Evolutionary conservation across 2,797 vertebrate species (phyloP), one percentile per base, ranked within the genome.

Genomic region (Enteromius mattozi): DNA sequence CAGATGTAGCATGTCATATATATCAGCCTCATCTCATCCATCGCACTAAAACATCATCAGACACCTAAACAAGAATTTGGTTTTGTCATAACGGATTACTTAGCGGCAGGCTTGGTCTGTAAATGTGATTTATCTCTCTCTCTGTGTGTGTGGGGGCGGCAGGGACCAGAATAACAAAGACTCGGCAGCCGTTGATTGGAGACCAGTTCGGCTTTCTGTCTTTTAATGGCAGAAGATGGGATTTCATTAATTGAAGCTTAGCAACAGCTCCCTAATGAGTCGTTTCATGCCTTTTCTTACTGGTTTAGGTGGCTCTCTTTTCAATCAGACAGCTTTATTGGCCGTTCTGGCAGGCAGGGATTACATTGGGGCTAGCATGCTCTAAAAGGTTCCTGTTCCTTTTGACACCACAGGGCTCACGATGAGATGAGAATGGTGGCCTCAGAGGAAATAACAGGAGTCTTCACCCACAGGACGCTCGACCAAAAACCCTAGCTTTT

Each of bases 51-150:
- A 80, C 78, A 83, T 85, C 77, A 86, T 74, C 61, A 72, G 77
- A 69, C 84, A 84, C 84, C 79, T 74, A 83, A 85, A 85, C 51
- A 81, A 88, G 80, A 88, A 78, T 85, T 86, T 56, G 51, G 54
- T 82, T 88, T 82, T 82, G 65, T 86, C 83, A 88, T 78, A 78
- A 86, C 72, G 71, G 75, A 78, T 89, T 87, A 85, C 81, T 78
- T 79, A 84, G 63, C 6, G 35, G 63, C 68, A 42, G 76, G 72
- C 80, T 65, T 21, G 65, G 56, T 83, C 68, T 68, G 74, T 81
- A 85, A 88, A 89, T 83, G 83, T 85, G 85, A 90, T 87, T 85
- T 77, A 77, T 49, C 12, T 59, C 17, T 86, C 65, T n/a, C 19
- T 54, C 21, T 59, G 56, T 59, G 19, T 59, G 9, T 72, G 69